Base-by-base conservation (phyloP, 1,140 invertebrate species). In the Anthonomus grandis region DNA sequence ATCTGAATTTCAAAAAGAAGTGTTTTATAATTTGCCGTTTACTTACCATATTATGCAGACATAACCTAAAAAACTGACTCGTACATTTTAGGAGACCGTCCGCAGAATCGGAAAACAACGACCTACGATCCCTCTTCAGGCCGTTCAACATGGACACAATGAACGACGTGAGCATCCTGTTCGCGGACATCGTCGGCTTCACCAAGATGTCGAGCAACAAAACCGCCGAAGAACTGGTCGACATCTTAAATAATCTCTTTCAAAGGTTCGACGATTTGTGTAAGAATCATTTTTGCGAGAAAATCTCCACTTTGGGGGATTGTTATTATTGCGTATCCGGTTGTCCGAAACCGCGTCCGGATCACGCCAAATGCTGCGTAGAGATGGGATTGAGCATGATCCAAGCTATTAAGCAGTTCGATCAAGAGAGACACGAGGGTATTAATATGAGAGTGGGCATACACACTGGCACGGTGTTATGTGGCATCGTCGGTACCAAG, bases 141-240 rank as follows among this genome's bases (percentile, higher is more conserved):
- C 93, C 93, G 2, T 96, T 96, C 66, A 95, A 94, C 66, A 97
- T 97, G 93, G 89, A 91, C 70, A 86, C 86, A 31, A 96, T 97
- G 91, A 86, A 93, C 54, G 90, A 96, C 72, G 94, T 97, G 17
- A 96, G 93, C 72, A 98, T 98, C 65, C 73, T 98, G n/a, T 98
- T 98, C 73, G 95, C 95, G 23, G 95, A 98, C 72, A 97, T 98
- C 69, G 94, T 97, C 15, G 95, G 95, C 4, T 98, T 98, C 72
- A 98, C 95, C 0, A 89, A 86, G 68, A 98, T 98, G 95, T 93
- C 91, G 41, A 95, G 93, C 37, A 97, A 94, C 59, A 98, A 98
- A 78, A 86, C 84, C 76, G 85, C 94, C 45, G 92, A 91, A 66
- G 86, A 93, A 74, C 74, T 93, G 25, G 90, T 93, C 2, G 85